Percentiles rank a stretch among this genome's conserved stretches.
Conservation (phyloP, 2,888 invertebrate genomes). For the Drosophila percnosoma region DNA sequence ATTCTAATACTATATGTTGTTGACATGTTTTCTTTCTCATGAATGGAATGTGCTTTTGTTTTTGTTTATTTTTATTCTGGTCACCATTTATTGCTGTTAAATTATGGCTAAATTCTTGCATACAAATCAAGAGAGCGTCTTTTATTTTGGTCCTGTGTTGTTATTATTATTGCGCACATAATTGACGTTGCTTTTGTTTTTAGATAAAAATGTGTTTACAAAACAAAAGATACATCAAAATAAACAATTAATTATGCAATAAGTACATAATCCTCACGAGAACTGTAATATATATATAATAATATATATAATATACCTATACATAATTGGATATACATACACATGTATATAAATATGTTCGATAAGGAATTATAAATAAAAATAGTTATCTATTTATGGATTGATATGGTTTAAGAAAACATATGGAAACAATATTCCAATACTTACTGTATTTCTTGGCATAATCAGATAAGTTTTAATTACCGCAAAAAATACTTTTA, state of each 20-base stretch:
- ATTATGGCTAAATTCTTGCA: constrained; percentile 6
- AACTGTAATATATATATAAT: too few species aligned
- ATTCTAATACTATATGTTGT: background rate
- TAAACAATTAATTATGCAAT: background rate
- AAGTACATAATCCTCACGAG: background rate
- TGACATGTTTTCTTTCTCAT: constrained; percentile 13
- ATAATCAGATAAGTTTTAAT: background rate
- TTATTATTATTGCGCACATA: constrained; percentile 7
- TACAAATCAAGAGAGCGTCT: background rate
- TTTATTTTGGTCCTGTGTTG: constrained; percentile 8
- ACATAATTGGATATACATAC: background rate
- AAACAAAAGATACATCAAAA: background rate
- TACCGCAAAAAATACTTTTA: background rate
- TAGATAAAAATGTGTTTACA: background rate
- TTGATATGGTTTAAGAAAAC: background rate
- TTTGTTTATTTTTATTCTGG: constrained; percentile 17
- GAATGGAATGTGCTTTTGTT: constrained; percentile 7
- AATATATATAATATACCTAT: too few species aligned
- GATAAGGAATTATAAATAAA: background rate
- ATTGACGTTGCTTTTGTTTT: background rate
- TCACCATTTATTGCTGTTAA: constrained; percentile 1
- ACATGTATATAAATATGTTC: background rate
- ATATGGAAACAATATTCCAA: background rate
- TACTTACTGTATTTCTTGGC: background rate
- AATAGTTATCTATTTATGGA: background rate